Percentiles rank a stretch among this genome's conserved stretches.
phyloP scores from a whole-genome alignment of 2,888 invertebrate species.

The Cheilosia soror region DNA sequence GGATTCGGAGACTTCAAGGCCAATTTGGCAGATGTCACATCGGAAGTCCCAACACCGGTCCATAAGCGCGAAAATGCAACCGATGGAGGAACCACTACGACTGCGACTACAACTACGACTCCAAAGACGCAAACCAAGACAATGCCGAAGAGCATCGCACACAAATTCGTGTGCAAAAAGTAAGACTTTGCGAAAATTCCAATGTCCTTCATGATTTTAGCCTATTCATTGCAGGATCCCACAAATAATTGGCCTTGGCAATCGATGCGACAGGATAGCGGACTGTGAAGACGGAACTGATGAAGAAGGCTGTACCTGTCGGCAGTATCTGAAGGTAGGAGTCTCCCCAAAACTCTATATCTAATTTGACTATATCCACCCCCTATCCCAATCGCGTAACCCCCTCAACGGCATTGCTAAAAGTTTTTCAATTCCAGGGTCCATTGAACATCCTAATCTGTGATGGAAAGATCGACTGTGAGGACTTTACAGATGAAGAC shows the following conservation, averaged over 20 bases:
- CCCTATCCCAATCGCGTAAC: too few species aligned
- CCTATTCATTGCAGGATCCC: conserved; percentile 84
- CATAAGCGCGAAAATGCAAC: conserved; percentile 63
- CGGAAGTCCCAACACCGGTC: conserved; percentile 35
- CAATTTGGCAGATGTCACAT: conserved; percentile 11
- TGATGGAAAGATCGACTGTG: conserved; percentile 90
- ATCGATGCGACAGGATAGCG: conserved; percentile 88
- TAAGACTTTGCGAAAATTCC: not conserved
- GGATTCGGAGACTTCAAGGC: conserved; percentile 58
- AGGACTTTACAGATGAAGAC: conserved; percentile 90
- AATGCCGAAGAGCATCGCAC: conserved; percentile 50
- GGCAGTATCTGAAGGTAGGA: conserved; percentile 86
- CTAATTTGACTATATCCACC: not conserved
- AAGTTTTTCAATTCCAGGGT: conserved; percentile 73
- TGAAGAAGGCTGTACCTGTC: conserved; percentile 89
- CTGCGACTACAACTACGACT: not conserved
- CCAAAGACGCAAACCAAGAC: conserved; percentile 31
- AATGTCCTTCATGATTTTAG: not conserved
- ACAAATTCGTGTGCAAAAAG: conserved; percentile 64
- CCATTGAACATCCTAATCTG: conserved; percentile 86
- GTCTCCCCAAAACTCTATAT: too few species aligned
- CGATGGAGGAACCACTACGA: conserved; percentile 4
- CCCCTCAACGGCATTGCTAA: not conserved
- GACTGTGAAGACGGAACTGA: conserved; percentile 94
- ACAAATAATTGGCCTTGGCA: conserved; percentile 86